phyloP scores from a whole-genome alignment of 64 coral and sea anemone genomes.

The Orbicella faveolata region DNA sequence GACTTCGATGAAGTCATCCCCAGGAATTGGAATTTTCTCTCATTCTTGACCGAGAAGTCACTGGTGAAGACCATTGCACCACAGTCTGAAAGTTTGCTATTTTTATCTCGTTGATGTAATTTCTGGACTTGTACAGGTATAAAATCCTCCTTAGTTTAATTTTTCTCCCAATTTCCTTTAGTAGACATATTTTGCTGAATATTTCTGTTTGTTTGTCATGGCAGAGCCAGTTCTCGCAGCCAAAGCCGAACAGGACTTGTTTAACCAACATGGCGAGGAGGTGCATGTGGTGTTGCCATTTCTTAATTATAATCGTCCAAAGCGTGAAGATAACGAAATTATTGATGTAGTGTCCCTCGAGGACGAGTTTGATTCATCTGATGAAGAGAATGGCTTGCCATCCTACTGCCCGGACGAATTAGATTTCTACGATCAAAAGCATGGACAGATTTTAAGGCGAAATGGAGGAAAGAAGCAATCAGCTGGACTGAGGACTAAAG shows the following conservation, averaged over 20 bases:
- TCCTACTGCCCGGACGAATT: constrained; percentile 22
- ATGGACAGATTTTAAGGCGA: constrained; percentile 13
- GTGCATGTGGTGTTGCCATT: neutral
- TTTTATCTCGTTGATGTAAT: constrained; percentile 7
- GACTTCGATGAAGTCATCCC: neutral
- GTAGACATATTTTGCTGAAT: neutral
- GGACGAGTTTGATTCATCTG: constrained; percentile 17
- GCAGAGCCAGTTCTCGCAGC: neutral
- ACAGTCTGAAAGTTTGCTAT: constrained; percentile 7
- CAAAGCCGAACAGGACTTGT: neutral
- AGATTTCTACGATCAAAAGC: constrained; percentile 50
- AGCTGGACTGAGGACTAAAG: neutral
- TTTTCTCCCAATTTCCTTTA: neutral
- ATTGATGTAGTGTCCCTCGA: neutral
- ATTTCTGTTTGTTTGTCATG: neutral
- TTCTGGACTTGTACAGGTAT: neutral
- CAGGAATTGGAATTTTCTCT: neutral
- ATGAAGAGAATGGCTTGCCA: neutral
- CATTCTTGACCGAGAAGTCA: neutral
- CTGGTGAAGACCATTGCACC: constrained; percentile 15
- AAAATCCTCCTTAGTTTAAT: neutral
- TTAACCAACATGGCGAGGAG: neutral
- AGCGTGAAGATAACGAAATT: neutral
- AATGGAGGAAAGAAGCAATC: constrained; percentile 1
- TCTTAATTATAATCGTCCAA: neutral